phyloP scores from a whole-genome alignment of 2,888 invertebrate genomes.

The Trissolcus japonicus region DNA sequence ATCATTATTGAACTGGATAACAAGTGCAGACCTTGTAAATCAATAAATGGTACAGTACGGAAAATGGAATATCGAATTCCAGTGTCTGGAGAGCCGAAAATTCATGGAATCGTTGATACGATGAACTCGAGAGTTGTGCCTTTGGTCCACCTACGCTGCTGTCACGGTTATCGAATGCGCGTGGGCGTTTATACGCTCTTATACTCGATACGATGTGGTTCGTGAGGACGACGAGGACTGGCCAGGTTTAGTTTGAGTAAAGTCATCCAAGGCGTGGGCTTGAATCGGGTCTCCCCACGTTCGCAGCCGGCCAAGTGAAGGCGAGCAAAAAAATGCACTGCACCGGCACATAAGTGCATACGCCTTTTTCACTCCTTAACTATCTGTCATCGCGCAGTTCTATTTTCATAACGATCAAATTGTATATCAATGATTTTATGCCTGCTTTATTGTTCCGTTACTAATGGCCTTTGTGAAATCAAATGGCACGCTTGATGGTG shows the following conservation, averaged over 20 bases:
- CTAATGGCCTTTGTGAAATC: conserved; percentile 17
- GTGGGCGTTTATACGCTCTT: conserved; percentile 52
- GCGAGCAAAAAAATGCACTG: conserved; percentile 47
- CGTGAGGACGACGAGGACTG: conserved; percentile 50
- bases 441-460: conserved; percentile 15
- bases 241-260: conserved; percentile 48
- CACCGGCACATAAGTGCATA: conserved; percentile 42
- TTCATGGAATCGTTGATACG: conserved; percentile 48
- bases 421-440: conserved; percentile 35
- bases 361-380: conserved; percentile 41
- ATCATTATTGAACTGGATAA: too few relatives aligned
- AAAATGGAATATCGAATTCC: conserved; percentile 29
- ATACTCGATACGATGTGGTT: conserved; percentile 47
- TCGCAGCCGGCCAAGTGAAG: conserved; percentile 53
- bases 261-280: conserved; percentile 59
- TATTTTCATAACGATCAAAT: conserved; percentile 40
- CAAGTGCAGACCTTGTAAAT: too few relatives aligned
- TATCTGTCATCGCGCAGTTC: conserved; percentile 40
- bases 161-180: conserved; percentile 50
- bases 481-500: neutral
- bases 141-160: conserved; percentile 52
- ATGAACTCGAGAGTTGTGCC: conserved; percentile 40
- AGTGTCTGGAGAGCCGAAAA: conserved; percentile 28
- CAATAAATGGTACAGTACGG: neutral
- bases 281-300: conserved; percentile 61